A percentile compares a stretch with the other conserved stretches of the same genome.
phyloP scores from a whole-genome alignment of 2,113 vertebrate genomes.

The Pollimyrus isidori region DNA sequence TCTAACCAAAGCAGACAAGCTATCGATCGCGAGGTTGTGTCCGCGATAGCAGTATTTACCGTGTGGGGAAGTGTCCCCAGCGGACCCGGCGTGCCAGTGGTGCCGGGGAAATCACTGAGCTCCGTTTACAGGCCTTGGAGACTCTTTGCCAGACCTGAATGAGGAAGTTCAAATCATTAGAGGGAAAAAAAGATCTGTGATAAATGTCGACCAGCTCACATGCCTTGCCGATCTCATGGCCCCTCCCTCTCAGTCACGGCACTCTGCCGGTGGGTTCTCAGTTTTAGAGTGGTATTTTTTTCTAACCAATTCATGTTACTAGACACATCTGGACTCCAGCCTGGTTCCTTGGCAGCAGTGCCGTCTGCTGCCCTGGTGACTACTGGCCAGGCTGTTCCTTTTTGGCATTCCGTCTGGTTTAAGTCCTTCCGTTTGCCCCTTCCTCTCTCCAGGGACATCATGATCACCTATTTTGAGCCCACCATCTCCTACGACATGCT shows the following conservation, averaged over 20 bases:
- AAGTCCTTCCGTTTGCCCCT: slow-evolving; percentile 25
- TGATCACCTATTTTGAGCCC: slow-evolving; percentile 98
- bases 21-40: not conserved
- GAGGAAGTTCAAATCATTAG: not conserved
- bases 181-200: not conserved
- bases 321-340: not conserved
- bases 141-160: not conserved
- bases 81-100: not conserved
- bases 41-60: not conserved
- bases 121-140: not conserved
- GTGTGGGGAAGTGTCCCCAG: not conserved
- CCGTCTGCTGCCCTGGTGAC: not conserved
- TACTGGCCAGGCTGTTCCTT: not conserved
- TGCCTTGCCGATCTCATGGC: not conserved
- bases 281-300: not conserved
- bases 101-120: not conserved
- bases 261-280: not conserved
- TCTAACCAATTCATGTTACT: not conserved
- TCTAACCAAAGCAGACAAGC: not conserved
- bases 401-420: not conserved
- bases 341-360: not conserved
- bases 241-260: not conserved
- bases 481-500: slow-evolving; percentile 90
- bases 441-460: slow-evolving; percentile 79
- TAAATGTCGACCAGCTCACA: not conserved